Conservation (phyloP, 2,797 vertebrate genomes). For the Enteromius mattozi region DNA sequence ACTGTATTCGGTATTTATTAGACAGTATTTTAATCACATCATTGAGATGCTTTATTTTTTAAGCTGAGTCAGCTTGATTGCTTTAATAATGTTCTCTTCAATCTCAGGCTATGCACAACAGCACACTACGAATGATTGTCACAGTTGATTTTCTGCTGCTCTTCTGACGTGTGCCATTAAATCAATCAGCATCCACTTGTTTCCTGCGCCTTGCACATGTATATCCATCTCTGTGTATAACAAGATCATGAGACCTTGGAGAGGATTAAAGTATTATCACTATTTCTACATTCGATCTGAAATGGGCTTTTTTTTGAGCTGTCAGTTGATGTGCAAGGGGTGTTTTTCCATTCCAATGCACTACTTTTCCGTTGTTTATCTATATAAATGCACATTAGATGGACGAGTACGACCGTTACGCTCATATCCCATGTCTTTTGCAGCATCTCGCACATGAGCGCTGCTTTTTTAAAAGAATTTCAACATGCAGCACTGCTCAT, state of each 20-base stretch:
- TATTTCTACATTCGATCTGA: constrained; percentile 13
- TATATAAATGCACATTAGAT: not conserved
- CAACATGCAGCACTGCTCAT: not conserved
- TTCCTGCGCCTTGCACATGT: not conserved
- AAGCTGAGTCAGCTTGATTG: not conserved
- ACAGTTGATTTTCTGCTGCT: constrained; percentile 21
- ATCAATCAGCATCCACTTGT: not conserved
- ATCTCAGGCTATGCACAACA: constrained; percentile 38
- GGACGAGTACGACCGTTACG: not conserved
- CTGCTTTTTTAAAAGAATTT: not conserved
- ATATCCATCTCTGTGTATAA: not conserved
- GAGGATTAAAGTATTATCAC: constrained; percentile 33
- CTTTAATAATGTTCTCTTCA: constrained; percentile 44
- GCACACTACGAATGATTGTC: constrained; percentile 27
- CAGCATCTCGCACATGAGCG: not conserved
- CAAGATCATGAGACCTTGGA: not conserved
- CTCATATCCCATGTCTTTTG: not conserved
- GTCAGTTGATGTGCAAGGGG: not conserved
- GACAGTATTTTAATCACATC: constrained; percentile 16
- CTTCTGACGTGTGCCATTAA: constrained; percentile 17
- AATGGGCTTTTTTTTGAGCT: constrained; percentile 4
- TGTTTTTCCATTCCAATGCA: not conserved
- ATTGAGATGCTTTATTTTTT: constrained; percentile 38
- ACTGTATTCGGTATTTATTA: constrained; percentile 34
- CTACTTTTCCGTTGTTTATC: not conserved